These are phyloP conservation scores for Gymnarchus niloticus DNA, from an alignment of 2,113 vertebrate genomes.

Conservation along the genomic window DNA sequence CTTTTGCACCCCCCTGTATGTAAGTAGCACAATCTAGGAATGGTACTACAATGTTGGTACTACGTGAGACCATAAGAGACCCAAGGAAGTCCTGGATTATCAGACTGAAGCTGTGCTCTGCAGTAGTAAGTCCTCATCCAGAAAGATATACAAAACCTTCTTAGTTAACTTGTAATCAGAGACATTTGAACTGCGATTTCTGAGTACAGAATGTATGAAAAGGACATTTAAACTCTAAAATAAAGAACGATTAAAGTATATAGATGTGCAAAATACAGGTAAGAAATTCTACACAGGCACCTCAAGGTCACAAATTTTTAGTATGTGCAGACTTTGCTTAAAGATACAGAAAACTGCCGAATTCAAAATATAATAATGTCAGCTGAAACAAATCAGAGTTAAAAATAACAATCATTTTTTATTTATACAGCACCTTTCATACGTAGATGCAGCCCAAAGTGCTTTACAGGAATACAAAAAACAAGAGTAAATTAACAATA, in stretches of 20 bases:
- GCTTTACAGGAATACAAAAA: no score
- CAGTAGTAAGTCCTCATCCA: background rate
- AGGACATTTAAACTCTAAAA: background rate
- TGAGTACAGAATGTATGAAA: background rate
- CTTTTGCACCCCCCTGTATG: no score
- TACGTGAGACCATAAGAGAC: no score
- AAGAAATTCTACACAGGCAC: background rate
- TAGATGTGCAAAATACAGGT: background rate
- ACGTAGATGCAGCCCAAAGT: no score
- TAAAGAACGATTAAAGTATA: background rate
- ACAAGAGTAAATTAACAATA: no score
- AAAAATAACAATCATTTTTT: background rate
- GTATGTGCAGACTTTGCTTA: background rate
- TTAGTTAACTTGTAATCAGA: background rate
- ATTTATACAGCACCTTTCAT: no score
- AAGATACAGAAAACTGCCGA: background rate
- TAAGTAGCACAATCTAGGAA: no score
- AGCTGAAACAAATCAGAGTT: background rate
- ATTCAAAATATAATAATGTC: background rate
- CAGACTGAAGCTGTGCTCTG: background rate
- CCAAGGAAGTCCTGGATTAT: no score
- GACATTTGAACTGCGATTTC: background rate
- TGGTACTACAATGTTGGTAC: no score
- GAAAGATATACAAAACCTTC: no score
- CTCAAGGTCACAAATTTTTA: background rate